Evolutionary conservation across 2,888 invertebrate genomes (phyloP), one percentile per base, ranked within the genome.

Genomic region (Spilarctia lutea): DNA sequence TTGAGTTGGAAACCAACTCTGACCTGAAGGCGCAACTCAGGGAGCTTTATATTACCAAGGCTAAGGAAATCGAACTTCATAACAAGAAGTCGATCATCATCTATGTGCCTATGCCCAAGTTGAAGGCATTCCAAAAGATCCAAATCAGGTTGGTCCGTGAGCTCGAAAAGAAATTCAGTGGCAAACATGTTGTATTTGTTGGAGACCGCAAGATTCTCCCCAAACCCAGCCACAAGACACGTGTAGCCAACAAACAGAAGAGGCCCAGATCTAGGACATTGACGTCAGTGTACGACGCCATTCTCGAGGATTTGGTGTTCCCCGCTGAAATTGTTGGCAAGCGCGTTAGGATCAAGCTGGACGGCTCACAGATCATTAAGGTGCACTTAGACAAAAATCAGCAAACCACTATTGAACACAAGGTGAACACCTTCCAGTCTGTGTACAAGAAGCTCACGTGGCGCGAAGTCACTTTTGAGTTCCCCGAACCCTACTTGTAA

Each of bases 281-380:
- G 87, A 99, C 99, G 73, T 97, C 99, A 85, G 99, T 99, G 63
- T 99, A 99, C 91, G 99, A 99, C 93, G 98, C 99, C 75, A 98
- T 99, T 89, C 96, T 99, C 81, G 99, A 99, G 92, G 99, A 99
- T 96, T 96, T 99, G 87, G 99, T 99, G 76, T 99, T 98, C 96
- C 99, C 99, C 45, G 99, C 99, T 73, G 99, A 99, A 96, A 99
- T 99, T 88, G 99, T 99, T 65, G 99, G 99, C 92, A 99, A 99
- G 96, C 97, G 99, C 83, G 99, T 99, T 91, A 97, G 99, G 85
- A 98, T 99, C 79, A 99, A 98, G 95, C 96, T 99, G 88, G 99
- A 99, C 92, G 99, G 99, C 81, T 98, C 99, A 68, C 98, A 99
- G 90, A 96, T 99, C 82, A 98, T 99, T 92, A 99, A 99, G 96